Base-by-base conservation (phyloP, 1,140 invertebrate species). In the Reticulitermes speratus region DNA sequence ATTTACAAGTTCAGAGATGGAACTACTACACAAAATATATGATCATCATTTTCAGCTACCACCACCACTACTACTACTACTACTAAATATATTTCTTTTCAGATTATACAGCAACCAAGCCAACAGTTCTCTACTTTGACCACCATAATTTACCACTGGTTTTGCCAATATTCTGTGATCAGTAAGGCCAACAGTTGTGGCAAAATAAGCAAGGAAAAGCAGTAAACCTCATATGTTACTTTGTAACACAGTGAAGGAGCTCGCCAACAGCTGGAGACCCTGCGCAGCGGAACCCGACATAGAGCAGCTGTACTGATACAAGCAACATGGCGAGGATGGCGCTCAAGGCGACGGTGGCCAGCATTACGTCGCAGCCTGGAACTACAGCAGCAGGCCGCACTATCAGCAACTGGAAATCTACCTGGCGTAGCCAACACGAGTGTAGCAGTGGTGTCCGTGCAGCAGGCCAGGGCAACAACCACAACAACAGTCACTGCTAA, bases 231-330 rank as follows among this genome's bases (percentile, higher is more conserved):
- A 52, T 19, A 55, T 82, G 65, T 21, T 9, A 75, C 12, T 85
- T 44, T 82, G 38, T 38, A 16, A 82, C 82, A 38, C 87, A 98
- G 97, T 91, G 98, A 99, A 91, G 96, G 96, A 14, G 97, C 97
- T 87, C 93, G 98, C 30, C 98, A 98, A 91, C 94, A 97, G 87
- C 91, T 98, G 84, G 98, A 98, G 91, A 94, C 94, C 87, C 91
- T 97, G 88, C 92, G 97, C 85, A 94, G 94, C 23, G 95, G 96
- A 86, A 96, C 95, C 2, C 92, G 96, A 6, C 94, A 95, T 87
- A 93, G 94, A 87, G 96, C 97, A 3, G 97, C 97, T 0, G 90
- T 92, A 19, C 88, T 94, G 12, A 96, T 97, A 88, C 95, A 99
- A 91, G 92, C 96, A 0, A 94, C 94, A 19, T 97, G 97, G 97